Evolutionary conservation across 2,888 invertebrate genomes (phyloP), one percentile per base, ranked within the genome.

Genomic region (Metacarcinus magister): DNA sequence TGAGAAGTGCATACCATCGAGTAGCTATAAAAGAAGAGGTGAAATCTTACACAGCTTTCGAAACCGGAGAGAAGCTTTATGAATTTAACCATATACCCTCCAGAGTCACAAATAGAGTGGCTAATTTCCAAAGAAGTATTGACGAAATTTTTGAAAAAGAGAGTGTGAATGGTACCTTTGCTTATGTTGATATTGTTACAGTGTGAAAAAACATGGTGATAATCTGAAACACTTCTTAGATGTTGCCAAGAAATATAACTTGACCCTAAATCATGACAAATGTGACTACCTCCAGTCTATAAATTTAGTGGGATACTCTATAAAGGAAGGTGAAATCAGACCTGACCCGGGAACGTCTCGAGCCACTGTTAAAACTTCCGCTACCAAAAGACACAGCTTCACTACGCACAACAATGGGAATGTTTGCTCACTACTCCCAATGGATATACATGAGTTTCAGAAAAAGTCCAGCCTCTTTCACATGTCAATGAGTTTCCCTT

Each of bases 21-120:
- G n/a, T n/a, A n/a, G n/a, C n/a, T n/a, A n/a, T n/a, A n/a, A n/a
- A n/a, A n/a, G n/a, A n/a, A n/a, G n/a, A n/a, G n/a, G n/a, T n/a
- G n/a, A n/a, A n/a, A n/a, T n/a, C n/a, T n/a, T n/a, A n/a, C n/a
- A n/a, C n/a, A n/a, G n/a, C n/a, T n/a, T n/a, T 95, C 60, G 94
- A 97, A 94, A 95, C 96, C 13, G 67, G 43, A 7, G 32, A 39
- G 16, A 91, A 91, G 39, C 44, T 44, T 13, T 94, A 93, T 92
- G 95, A 97, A 75, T 95, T 97, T 54, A 44, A 19, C 16, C 46
- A 95, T n/a, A 87, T 97, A 4, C 96, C 95, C 2, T 97, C 97
- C 87, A 95, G 96, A 2, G 95, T 97, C 3, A 96, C 95, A 16
- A 96, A 97, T 95, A 96, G 94, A 28, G 95, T 96, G n/a, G 44